Conservation (phyloP, 2,113 vertebrate genomes). For the Illadopsis cleaveri region DNA sequence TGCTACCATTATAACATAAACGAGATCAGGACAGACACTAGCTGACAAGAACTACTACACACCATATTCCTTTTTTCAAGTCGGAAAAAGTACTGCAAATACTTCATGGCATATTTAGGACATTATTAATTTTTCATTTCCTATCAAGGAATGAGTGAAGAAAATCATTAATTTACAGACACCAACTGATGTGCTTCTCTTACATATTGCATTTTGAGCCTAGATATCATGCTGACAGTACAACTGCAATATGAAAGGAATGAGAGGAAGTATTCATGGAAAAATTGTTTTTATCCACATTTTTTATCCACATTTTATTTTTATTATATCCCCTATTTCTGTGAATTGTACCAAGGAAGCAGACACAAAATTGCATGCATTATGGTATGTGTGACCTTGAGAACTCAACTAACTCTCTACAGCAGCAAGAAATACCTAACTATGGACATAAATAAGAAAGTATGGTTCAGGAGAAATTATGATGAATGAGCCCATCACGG, state of each 20-base stretch:
- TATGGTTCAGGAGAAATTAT: background rate
- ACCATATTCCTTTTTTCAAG: background rate
- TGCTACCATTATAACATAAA: background rate
- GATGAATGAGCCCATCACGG: background rate
- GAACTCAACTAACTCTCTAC: background rate
- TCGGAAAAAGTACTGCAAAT: background rate
- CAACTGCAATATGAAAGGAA: background rate
- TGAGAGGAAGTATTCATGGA: background rate
- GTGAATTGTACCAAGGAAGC: slow-evolving; percentile 3
- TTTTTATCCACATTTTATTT: slow-evolving; percentile 21
- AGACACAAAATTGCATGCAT: background rate
- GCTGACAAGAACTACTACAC: background rate
- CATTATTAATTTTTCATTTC: slow-evolving; percentile 60
- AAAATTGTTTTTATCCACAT: slow-evolving; percentile 11
- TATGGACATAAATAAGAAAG: background rate
- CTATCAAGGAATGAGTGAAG: slow-evolving; percentile 28
- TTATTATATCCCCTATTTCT: background rate
- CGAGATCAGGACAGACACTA: background rate
- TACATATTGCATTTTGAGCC: background rate
- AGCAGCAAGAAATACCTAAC: background rate
- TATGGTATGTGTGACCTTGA: background rate
- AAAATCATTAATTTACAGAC: slow-evolving; percentile 50
- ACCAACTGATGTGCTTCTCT: slow-evolving; percentile 21
- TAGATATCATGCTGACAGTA: background rate
- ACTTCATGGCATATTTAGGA: slow-evolving; percentile 36